Percentiles rank a stretch among this genome's conserved stretches.
These are phyloP conservation scores for Aulostomus chinensis DNA, from an alignment of 2,797 vertebrate genomes.

Conservation along the genomic window DNA sequence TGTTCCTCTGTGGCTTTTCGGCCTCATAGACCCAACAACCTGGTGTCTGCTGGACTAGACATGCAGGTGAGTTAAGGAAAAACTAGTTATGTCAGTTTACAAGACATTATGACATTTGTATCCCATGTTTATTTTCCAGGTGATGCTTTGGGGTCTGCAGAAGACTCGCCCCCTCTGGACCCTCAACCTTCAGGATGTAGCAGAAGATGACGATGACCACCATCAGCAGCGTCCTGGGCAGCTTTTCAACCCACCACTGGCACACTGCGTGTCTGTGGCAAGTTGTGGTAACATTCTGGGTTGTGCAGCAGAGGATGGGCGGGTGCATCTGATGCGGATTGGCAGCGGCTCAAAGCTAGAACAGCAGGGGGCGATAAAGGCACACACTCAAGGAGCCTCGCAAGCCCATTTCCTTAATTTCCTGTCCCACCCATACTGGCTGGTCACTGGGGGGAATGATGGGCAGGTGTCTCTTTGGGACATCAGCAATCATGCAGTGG, in stretches of 20 bases:
- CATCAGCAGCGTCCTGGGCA: constrained; percentile 80
- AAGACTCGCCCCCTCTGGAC: constrained; percentile 92
- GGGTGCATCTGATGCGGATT: constrained; percentile 86
- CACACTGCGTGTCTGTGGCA: constrained; percentile 87
- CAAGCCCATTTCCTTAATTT: constrained; percentile 88
- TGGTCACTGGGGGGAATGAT: constrained; percentile 92
- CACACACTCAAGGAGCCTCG: constrained; percentile 88
- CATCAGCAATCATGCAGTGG: constrained; percentile 71
- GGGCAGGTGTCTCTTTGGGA: constrained; percentile 90
- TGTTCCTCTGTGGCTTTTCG: constrained; percentile 93
- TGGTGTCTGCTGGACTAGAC: constrained; percentile 94
- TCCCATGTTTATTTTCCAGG: constrained; percentile 74
- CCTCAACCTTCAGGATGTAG: constrained; percentile 86
- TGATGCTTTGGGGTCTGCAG: constrained; percentile 94
- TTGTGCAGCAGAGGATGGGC: constrained; percentile 92
- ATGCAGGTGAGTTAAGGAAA: constrained; percentile 88
- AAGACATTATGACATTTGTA: neutral
- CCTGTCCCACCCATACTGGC: constrained; percentile 83
- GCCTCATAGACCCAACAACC: constrained; percentile 90
- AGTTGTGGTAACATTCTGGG: constrained; percentile 87
- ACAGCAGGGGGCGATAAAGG: constrained; percentile 81
- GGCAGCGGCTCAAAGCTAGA: constrained; percentile 85
- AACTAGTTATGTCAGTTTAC: neutral
- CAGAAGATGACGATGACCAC: constrained; percentile 65
- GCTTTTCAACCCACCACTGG: constrained; percentile 94